Evolutionary conservation across 2,888 invertebrate genomes (phyloP).

Genomic region (Geotrupes spiniger): DNA sequence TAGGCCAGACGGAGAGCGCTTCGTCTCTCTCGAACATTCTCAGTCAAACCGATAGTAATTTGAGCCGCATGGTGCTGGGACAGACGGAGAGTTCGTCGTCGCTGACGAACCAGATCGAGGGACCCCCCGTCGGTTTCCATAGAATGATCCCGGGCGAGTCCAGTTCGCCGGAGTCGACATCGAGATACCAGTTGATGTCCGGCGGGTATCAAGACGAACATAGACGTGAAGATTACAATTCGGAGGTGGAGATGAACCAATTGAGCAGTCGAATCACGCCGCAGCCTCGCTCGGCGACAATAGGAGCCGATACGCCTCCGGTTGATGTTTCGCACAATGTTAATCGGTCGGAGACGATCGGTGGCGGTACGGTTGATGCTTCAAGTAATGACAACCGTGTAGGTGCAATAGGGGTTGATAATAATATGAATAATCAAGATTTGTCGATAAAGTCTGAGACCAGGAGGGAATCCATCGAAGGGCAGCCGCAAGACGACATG

Average conservation of each 20-base stretch:
- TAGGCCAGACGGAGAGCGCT: slow-evolving; percentile 48
- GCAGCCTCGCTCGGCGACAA: slow-evolving; percentile 47
- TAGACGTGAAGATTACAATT: slow-evolving; percentile 29
- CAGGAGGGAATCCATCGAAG: slow-evolving; percentile 41
- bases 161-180: slow-evolving; percentile 15
- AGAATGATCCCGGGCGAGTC: slow-evolving; percentile 65
- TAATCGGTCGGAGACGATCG: slow-evolving; percentile 40
- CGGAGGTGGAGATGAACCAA: slow-evolving; percentile 32
- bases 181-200: slow-evolving; percentile 14
- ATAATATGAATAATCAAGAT: slow-evolving; percentile 7
- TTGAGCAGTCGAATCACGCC: slow-evolving; percentile 23
- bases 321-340: background rate
- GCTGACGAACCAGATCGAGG: slow-evolving; percentile 21
- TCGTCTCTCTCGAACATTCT: slow-evolving; percentile 8
- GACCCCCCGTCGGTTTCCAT: slow-evolving; percentile 56
- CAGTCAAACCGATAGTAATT: slow-evolving; percentile 11
- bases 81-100: slow-evolving; percentile 25
- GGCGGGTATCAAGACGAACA: slow-evolving; percentile 15
- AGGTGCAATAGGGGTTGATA: slow-evolving; percentile 24
- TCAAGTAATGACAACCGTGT: slow-evolving; percentile 16
- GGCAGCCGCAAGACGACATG: slow-evolving; percentile 36
- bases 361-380: slow-evolving; percentile 30
- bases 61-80: slow-evolving; percentile 65
- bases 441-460: slow-evolving; percentile 26
- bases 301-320: slow-evolving; percentile 49